Base-by-base conservation (phyloP, 2,113 vertebrate species). In the Chlorodrepanis virens region DNA sequence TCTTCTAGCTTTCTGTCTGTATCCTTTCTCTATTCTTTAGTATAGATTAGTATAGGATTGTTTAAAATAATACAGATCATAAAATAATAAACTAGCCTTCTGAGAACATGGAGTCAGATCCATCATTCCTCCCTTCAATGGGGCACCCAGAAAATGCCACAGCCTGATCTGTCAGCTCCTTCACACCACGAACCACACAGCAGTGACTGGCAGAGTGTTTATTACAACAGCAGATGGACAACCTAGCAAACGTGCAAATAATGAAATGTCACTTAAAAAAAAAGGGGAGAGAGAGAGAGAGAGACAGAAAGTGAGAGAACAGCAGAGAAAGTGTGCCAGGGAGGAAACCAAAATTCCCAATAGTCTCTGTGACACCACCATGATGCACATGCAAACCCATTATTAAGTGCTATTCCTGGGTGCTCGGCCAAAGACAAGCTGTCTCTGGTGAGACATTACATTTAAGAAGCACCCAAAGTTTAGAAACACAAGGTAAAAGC, bases 201-300 rank as follows among this genome's bases (percentile, higher is more conserved):
- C 21, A 1, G 70, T 22, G 79, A 90, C 91, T 94, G 74, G 91
- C 64, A 86, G 68, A 23, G 17, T 65, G 88, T 57, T 39, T 57
- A 75, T 90, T 88, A 87, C 63, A 91, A 78, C 24, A 54, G 95
- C 97, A 97, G 96, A 96, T 89, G 94, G 97, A 93, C 83, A 91
- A 50, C 72, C 42, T 10, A 85, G 84, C 42, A 4, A 78, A 92
- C 27, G 65, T 68, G 54, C 42, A 94, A 92, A 92, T 84, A 75
- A 86, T 6, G 20, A 96, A 94, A 95, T 86, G 88, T 72, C 93
- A 56, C 31, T 53, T 13, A 2, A 52, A 83, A 72, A 70, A 86
- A 82, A 45, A 4, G 0, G 7, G 19, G 19, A 25, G 10, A 29
- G 7, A 56, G 2, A 39, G 72, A 39, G 69, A 90, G 56, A 83